A percentile compares a stretch with the other conserved stretches of the same genome.
phyloP scores from a whole-genome alignment of 2,113 vertebrate genomes.

The Anguilla rostrata region DNA sequence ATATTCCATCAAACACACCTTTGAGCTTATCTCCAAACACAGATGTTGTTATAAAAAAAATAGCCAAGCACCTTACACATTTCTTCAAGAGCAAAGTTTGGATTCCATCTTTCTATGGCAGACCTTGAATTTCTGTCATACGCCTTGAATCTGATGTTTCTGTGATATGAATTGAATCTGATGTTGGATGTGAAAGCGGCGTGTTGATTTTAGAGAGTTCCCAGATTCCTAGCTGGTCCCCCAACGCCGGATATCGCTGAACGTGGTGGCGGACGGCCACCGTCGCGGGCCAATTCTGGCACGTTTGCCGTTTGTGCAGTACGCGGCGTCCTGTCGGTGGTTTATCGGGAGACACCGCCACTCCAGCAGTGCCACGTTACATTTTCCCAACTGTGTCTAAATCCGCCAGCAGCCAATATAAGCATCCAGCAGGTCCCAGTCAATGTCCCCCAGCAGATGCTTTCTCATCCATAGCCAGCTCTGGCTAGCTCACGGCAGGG shows the following conservation, averaged over 20 bases:
- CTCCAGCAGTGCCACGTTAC: background rate
- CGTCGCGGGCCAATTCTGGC: background rate
- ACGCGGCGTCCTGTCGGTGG: background rate
- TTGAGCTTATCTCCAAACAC: background rate
- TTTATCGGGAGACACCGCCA: background rate
- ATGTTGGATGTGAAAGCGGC: background rate
- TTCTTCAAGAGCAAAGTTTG: background rate
- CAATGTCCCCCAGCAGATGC: background rate
- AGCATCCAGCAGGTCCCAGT: background rate
- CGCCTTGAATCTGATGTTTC: background rate
- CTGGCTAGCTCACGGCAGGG: too few species aligned
- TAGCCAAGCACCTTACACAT: background rate
- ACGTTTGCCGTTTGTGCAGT: background rate
- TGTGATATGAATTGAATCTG: too few species aligned
- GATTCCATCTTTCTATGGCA: background rate
- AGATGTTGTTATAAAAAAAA: background rate
- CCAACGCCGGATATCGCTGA: too few species aligned
- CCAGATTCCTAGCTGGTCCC: background rate
- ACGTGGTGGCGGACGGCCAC: background rate
- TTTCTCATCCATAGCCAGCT: background rate
- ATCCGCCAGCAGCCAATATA: background rate
- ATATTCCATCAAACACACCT: background rate
- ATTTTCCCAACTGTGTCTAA: background rate
- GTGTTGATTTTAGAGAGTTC: background rate
- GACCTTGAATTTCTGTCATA: background rate